Evolutionary conservation across 2,113 vertebrate species (phyloP), one percentile per base, ranked within the genome.

Genomic region (Pseudopipra pipra): DNA sequence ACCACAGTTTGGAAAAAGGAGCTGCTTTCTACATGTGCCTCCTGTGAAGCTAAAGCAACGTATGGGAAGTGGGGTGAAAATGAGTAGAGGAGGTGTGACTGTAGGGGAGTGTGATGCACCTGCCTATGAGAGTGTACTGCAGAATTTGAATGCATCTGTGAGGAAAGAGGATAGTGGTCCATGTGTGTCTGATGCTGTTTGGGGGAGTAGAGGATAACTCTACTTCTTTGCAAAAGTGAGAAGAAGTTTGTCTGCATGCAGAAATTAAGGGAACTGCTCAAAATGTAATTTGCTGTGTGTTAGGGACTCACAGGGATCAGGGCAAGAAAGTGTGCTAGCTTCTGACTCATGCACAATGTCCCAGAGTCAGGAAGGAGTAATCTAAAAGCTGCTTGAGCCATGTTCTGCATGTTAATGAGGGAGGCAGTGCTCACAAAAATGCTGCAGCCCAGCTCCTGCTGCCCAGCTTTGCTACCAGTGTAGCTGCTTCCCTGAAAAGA

Each of bases 331-430:
- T 4, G 20, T 51, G 68, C 63, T 44, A 77, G 65, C 55, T 68
- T 84, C 73, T 92, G 84, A 84, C 80, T 86, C 76, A 20, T 2
- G 2, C 65, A 27, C 5, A 7, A 72, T 86, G 80, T 95, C 87
- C 70, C 85, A 41, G 68, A 90, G 91, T 85, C 73, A 52, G 73
- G 76, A 86, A 95, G 73, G 79, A 94, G 83, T 59, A 81, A 86
- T 81, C 27, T 71, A 93, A 88, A 86, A 87, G 76, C 68, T 59
- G 61, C 70, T 28, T 33, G 73, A 86, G 86, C 82, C 67, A 33
- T 51, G 92, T 70, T 63, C 83, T 80, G 95, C 62, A 78, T 90
- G 72, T 51, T 84, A 93, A 92, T 59, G 68, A 92, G 76, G 51
- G 61, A 80, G 67, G 23, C 71, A 37, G 63, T 1, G 8, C 51